Conservation (phyloP, 2,797 vertebrate species). For the Falco berigora region DNA sequence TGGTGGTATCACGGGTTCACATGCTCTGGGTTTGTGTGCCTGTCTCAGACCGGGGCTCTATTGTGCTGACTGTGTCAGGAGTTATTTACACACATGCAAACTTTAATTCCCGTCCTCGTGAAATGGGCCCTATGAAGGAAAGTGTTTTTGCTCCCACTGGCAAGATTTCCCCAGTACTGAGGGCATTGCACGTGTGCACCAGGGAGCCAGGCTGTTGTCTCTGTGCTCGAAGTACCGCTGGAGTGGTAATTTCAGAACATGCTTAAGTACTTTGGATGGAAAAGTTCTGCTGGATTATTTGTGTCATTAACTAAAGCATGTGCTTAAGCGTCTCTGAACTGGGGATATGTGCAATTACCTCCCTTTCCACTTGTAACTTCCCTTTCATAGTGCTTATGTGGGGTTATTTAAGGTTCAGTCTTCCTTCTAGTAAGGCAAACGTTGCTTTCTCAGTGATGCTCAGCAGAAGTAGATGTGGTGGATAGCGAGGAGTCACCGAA, state of each 20-base stretch:
- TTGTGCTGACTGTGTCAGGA: neutral
- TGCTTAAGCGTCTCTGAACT: neutral
- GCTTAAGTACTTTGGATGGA: neutral
- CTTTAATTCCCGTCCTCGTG: neutral
- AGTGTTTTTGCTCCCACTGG: neutral
- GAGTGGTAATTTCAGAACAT: neutral
- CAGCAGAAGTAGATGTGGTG: neutral
- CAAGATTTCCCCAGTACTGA: neutral
- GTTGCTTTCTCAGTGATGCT: neutral
- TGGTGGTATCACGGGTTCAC: neutral
- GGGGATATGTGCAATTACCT: neutral
- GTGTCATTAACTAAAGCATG: neutral
- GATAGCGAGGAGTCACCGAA: accelerated
- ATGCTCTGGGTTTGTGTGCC: neutral
- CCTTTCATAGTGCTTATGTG: neutral
- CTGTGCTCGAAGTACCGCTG: neutral
- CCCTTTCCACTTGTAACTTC: neutral
- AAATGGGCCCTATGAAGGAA: neutral
- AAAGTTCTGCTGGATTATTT: neutral
- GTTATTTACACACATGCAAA: neutral
- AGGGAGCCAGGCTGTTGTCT: neutral
- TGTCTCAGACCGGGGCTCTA: neutral
- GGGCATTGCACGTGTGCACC: accelerated
- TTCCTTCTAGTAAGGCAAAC: neutral
- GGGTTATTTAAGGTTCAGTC: neutral